These are phyloP conservation scores for Brachymystax lenok DNA, from an alignment of 2,797 vertebrate genomes.

Conservation along the genomic window DNA sequence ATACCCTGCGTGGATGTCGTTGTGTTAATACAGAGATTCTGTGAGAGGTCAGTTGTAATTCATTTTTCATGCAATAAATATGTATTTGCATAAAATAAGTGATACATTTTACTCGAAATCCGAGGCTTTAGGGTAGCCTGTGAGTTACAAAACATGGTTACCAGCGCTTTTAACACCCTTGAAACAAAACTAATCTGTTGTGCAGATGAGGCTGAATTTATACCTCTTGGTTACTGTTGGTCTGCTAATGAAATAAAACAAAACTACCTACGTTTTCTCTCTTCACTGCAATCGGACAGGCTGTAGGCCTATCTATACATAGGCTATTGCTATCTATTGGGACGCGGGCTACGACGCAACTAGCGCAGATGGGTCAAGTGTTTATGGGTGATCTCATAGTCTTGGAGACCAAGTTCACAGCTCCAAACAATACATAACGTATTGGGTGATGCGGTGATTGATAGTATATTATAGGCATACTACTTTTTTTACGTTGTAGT, in stretches of 20 bases:
- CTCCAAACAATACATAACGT: conserved; percentile 42
- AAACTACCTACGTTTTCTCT: background rate
- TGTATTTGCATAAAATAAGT: no score
- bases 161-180: background rate
- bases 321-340: conserved; percentile 57
- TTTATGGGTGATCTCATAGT: conserved; percentile 71
- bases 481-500: no score
- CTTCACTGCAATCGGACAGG: background rate
- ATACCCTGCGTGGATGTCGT: conserved; percentile 9
- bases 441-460: conserved; percentile 15
- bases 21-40: background rate
- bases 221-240: background rate
- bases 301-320: conserved; percentile 14
- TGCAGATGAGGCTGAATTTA: background rate
- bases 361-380: conserved; percentile 67
- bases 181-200: background rate
- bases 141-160: background rate
- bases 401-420: conserved; percentile 53
- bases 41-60: no score
- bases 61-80: conserved; percentile 64
- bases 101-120: no score
- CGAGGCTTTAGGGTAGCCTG: background rate
- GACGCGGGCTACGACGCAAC: conserved; percentile 57
- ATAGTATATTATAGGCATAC: background rate
- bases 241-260: conserved; percentile 2